Base-by-base conservation (phyloP, 2,113 vertebrate species). In the Microcebus lehilahytsara region DNA sequence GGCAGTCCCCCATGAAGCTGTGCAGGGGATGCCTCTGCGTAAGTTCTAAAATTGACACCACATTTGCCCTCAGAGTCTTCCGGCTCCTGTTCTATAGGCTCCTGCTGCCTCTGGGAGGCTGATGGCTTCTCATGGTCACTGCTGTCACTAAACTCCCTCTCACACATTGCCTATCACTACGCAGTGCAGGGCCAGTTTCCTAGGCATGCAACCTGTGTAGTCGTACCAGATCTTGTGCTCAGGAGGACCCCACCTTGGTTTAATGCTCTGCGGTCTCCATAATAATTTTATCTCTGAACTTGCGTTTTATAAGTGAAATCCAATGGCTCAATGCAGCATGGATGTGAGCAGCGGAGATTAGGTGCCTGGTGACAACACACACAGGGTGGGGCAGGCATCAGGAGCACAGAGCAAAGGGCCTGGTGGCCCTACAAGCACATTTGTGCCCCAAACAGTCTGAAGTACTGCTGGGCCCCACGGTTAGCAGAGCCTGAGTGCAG, bases 281-380 rank as follows among this genome's bases (percentile, higher is more conserved):
- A 66, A n/a, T 58, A 89, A 62, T 46, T 74, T 67, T 78, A 49
- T 71, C 62, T 97, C 77, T 60, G 49, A 91, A 66, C 19, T 78
- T 79, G 56, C 30, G 64, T 74, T 96, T 86, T 83, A 5, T 56
- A 64, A 56, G 66, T 62, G 51, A 85, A 91, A 37, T 62, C 32
- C 69, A 69, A 0, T 83, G 53, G 51, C 10, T 74, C 37, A 30
- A n/a, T 12, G 58, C 75, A 62, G 60, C 4, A 6, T 17, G 32
- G 69, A 30, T 23, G 23, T 67, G 32, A 46, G 58, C 56, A 13
- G 17, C 16, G 16, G 66, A 66, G n/a, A 49, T 60, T 49, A 83
- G 85, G 66, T 32, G 32, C 25, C 32, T 22, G 72, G 53, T 1
- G 30, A 64, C 37, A 60, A 32, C 14, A 34, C 37, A 62, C 3